Conservation (phyloP, 2,113 vertebrate species). For the Heterocephalus glaber region DNA sequence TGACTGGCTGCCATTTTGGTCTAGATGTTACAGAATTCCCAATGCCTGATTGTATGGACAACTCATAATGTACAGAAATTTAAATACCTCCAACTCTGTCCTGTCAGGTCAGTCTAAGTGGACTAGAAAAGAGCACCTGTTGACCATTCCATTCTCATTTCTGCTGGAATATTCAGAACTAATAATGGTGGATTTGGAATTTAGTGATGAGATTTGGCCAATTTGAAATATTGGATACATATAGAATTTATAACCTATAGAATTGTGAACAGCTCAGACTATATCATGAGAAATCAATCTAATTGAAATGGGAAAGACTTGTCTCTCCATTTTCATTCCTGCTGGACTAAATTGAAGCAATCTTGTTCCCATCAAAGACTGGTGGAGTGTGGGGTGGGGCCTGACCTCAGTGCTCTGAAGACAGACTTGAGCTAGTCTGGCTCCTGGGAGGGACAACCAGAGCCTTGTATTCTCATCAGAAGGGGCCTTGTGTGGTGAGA, state of each 20-base stretch:
- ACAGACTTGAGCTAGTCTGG: not conserved
- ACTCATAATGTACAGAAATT: not conserved
- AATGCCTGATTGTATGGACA: not conserved
- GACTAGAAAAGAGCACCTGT: not conserved
- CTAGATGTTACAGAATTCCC: not conserved
- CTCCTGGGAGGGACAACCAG: not conserved
- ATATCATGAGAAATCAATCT: not conserved
- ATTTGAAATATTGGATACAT: not conserved
- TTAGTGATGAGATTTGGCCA: not conserved
- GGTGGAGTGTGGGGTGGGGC: not conserved
- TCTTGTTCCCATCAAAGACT: not conserved
- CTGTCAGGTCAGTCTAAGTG: not conserved
- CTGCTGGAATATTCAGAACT: not conserved
- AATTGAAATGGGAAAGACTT: not conserved
- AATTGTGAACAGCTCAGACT: not conserved
- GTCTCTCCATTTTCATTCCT: not conserved
- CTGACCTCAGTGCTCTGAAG: not conserved
- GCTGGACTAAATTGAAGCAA: not conserved
- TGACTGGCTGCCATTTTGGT: not conserved
- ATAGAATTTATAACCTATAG: not conserved
- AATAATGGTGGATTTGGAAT: not conserved
- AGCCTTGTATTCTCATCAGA: rapidly evolving
- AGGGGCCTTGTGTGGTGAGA: not conserved
- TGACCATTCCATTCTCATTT: not conserved
- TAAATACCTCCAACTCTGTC: not conserved